Percentiles rank a stretch among this genome's conserved stretches.
Evolutionary conservation across 2,888 invertebrate genomes (phyloP).

Genomic region (Onthophagus sagittarius): DNA sequence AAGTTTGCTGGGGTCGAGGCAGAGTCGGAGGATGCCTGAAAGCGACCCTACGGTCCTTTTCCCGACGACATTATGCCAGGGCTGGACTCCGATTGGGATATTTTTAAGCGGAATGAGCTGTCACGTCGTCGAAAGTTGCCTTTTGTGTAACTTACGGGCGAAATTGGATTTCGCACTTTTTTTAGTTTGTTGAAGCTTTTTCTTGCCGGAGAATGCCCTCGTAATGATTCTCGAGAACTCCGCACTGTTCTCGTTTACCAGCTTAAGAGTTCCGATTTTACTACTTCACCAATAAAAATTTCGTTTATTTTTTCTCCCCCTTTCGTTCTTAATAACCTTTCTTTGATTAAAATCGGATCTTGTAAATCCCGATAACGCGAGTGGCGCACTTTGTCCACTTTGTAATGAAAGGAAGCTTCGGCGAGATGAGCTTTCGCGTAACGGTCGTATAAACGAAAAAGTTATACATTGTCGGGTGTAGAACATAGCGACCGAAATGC

Average conservation of each 20-base stretch:
- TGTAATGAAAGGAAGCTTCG: neutral
- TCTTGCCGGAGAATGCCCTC: constrained; percentile 25
- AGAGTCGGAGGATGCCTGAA: constrained; percentile 10
- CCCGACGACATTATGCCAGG: constrained; percentile 20
- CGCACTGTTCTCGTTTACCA: neutral
- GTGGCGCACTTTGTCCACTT: neutral
- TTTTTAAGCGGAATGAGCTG: constrained; percentile 30
- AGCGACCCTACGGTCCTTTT: constrained; percentile 11
- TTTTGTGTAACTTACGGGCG: constrained; percentile 30
- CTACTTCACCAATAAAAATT: neutral
- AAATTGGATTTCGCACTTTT: constrained; percentile 32
- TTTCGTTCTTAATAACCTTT: neutral
- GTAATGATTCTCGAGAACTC: constrained; percentile 24
- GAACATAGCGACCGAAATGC: neutral
- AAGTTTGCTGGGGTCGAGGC: constrained; percentile 12
- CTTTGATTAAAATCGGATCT: neutral
- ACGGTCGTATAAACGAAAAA: neutral
- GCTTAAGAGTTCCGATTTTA: neutral
- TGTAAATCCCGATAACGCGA: constrained; percentile 1
- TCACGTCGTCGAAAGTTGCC: constrained; percentile 30
- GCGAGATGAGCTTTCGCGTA: neutral
- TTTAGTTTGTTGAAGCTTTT: constrained; percentile 28
- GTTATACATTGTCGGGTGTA: neutral
- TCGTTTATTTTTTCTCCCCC: neutral
- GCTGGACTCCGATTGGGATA: constrained; percentile 25